A percentile compares a stretch with the other conserved stretches of the same genome.
phyloP scores from a whole-genome alignment of 2,888 invertebrate genomes.

The Zygothrica quintamaculata region DNA sequence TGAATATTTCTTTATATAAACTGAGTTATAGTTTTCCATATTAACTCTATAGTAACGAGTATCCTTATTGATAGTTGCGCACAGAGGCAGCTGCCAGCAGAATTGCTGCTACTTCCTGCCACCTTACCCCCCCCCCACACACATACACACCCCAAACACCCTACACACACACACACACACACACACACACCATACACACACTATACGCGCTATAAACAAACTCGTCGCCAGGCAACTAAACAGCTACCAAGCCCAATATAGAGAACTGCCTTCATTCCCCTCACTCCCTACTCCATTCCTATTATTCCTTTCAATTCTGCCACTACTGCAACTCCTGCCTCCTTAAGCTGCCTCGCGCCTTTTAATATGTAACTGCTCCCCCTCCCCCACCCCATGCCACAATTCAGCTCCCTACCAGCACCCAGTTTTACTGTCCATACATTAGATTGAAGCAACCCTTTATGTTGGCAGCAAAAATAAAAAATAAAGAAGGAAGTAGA shows the following conservation, averaged over 20 bases:
- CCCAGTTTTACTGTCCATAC: neutral
- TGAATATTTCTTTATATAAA: too few relatives aligned
- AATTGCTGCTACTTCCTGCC: neutral
- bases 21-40: conserved; percentile 6
- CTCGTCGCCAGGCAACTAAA: conserved; percentile 57
- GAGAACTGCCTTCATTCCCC: neutral
- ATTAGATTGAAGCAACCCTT: conserved; percentile 43
- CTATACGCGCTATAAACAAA: conserved; percentile 42
- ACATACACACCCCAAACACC: neutral
- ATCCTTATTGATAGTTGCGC: conserved; percentile 36
- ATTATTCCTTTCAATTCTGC: too few relatives aligned
- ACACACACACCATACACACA: neutral
- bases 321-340: too few relatives aligned
- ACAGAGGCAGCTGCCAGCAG: conserved; percentile 22
- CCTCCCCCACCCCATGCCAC: neutral
- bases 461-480: conserved; percentile 3
- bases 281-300: neutral
- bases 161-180: conserved; percentile 3
- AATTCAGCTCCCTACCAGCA: neutral
- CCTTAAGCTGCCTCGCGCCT: conserved; percentile 33
- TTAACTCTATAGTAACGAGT: conserved; percentile 12
- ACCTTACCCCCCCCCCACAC: too few relatives aligned
- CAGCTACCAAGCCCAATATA: conserved; percentile 31
- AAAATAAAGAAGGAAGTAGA: neutral
- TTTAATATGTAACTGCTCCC: conserved; percentile 33